A percentile compares a stretch with the other conserved stretches of the same genome.
phyloP scores from a whole-genome alignment of 1,140 invertebrate genomes.

The Pseudoatta argentina region DNA sequence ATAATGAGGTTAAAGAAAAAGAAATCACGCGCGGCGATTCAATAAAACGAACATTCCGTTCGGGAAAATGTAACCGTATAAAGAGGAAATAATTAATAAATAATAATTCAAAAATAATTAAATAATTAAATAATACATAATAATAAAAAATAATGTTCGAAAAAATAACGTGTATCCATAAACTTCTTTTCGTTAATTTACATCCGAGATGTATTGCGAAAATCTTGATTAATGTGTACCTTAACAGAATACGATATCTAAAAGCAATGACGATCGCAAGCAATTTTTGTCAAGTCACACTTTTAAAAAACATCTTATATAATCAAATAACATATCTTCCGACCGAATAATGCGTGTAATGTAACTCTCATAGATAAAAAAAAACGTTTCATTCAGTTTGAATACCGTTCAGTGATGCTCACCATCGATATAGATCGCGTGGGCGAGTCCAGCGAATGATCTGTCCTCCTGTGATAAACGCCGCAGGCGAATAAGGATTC shows the following conservation, averaged over 20 bases:
- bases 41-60: slow-evolving; percentile 4
- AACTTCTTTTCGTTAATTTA: slow-evolving; percentile 4
- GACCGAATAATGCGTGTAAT: neutral
- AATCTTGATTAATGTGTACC: slow-evolving; percentile 17
- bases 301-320: neutral
- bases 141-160: neutral
- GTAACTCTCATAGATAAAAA: slow-evolving; percentile 15
- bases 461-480: slow-evolving; percentile 65
- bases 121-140: too few species aligned
- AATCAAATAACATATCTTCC: slow-evolving; percentile 2
- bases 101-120: neutral
- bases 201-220: neutral
- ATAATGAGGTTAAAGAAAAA: neutral
- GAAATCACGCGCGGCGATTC: neutral
- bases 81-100: neutral
- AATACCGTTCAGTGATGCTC: slow-evolving; percentile 36
- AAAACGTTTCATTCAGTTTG: slow-evolving; percentile 21
- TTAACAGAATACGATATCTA: neutral
- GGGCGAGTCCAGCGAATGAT: slow-evolving; percentile 60
- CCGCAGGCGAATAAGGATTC: slow-evolving; percentile 46
- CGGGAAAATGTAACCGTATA: slow-evolving; percentile 4
- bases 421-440: slow-evolving; percentile 56
- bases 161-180: neutral
- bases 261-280: neutral
- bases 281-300: slow-evolving; percentile 19